Conservation (phyloP, 2,113 vertebrate species). For the Dryoscopus gambensis region DNA sequence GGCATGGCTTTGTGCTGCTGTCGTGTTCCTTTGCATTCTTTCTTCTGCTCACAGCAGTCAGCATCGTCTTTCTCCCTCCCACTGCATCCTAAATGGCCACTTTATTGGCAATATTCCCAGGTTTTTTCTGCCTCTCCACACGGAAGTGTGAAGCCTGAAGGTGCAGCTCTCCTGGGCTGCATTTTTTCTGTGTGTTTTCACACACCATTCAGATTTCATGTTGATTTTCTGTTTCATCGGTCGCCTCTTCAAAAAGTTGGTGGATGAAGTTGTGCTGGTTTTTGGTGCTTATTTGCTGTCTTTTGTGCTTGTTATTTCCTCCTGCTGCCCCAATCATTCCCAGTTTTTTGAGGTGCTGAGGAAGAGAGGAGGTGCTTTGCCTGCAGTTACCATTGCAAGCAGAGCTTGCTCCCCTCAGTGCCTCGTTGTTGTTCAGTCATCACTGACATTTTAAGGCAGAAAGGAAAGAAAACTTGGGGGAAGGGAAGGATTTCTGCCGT, state of each 20-base stretch:
- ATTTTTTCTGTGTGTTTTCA: accelerated
- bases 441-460: neutral
- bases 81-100: accelerated
- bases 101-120: neutral
- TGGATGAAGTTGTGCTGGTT: neutral
- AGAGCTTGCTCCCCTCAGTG: neutral
- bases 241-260: neutral
- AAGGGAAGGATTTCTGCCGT: neutral
- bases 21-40: neutral
- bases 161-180: neutral
- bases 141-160: neutral
- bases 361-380: neutral
- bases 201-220: accelerated
- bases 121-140: neutral
- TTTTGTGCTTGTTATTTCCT: neutral
- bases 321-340: neutral
- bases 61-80: neutral
- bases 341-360: neutral
- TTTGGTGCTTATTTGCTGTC: neutral
- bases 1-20: neutral
- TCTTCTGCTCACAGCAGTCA: neutral
- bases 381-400: accelerated
- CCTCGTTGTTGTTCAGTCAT: neutral
- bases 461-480: neutral
- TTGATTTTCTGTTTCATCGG: neutral